phyloP scores from a whole-genome alignment of 2,888 invertebrate species.

The Calliphora vomitoria region DNA sequence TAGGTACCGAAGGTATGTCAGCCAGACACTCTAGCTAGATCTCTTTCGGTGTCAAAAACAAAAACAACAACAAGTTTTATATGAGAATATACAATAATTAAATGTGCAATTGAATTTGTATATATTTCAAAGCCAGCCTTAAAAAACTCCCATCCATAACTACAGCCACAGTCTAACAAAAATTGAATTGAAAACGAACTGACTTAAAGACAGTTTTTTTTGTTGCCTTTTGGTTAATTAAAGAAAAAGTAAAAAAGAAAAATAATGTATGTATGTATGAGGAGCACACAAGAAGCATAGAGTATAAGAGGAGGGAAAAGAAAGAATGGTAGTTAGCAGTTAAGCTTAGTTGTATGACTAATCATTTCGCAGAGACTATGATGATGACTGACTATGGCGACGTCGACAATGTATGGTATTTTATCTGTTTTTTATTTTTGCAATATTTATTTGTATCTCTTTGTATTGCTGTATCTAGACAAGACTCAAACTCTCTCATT shows the following conservation, averaged over 20 bases:
- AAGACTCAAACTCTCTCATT: neutral
- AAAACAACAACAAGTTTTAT: slow-evolving; percentile 8
- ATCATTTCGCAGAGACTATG: slow-evolving; percentile 51
- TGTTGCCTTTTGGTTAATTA: slow-evolving; percentile 17
- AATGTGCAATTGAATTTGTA: neutral
- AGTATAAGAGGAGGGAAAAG: slow-evolving; percentile 23
- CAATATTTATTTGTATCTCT: neutral
- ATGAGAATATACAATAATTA: slow-evolving; percentile 22
- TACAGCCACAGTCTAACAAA: neutral
- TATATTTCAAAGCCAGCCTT: neutral
- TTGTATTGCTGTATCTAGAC: neutral
- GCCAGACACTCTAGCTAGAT: too few relatives aligned
- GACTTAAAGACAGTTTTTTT: neutral
- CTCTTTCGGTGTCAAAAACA: neutral
- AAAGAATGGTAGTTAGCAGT: slow-evolving; percentile 59
- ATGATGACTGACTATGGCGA: slow-evolving; percentile 15
- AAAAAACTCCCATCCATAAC: slow-evolving; percentile 34
- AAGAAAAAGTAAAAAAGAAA: slow-evolving; percentile 23
- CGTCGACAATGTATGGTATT: slow-evolving; percentile 26
- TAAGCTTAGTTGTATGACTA: slow-evolving; percentile 66
- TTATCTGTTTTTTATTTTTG: slow-evolving; percentile 4
- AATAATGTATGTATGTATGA: neutral
- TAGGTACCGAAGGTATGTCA: neutral
- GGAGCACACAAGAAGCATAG: neutral
- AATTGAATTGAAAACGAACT: slow-evolving; percentile 33